Evolutionary conservation across 1,140 invertebrate species (phyloP).

Genomic region (Trichoplusia ni): DNA sequence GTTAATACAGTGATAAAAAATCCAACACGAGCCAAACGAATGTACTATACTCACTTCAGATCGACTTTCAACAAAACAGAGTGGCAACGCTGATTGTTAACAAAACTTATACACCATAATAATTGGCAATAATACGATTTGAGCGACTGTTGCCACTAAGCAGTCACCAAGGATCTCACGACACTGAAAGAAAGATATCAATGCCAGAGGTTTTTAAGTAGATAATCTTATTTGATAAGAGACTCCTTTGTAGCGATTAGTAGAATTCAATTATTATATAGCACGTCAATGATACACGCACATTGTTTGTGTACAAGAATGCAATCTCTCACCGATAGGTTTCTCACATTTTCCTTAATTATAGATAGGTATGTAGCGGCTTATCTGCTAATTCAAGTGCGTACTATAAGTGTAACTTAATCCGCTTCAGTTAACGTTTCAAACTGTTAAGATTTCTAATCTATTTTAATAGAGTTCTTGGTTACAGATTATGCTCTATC

Average conservation of each 20-base stretch:
- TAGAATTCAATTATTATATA: constrained; percentile 58
- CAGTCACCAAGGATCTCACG: constrained; percentile 47
- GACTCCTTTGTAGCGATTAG: constrained; percentile 62
- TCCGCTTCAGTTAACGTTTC: too few relatives aligned
- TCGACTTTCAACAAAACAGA: background rate
- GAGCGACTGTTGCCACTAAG: constrained; percentile 32
- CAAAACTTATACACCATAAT: constrained; percentile 9
- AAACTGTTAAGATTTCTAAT: too few relatives aligned
- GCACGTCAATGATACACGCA: constrained; percentile 15
- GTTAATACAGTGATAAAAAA: constrained; percentile 16
- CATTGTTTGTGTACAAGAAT: constrained; percentile 10
- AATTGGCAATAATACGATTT: constrained; percentile 19
- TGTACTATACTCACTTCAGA: constrained; percentile 16
- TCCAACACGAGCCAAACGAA: background rate
- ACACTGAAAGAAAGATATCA: constrained; percentile 69
- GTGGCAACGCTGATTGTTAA: background rate
- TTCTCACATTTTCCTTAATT: background rate
- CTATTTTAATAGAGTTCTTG: too few relatives aligned
- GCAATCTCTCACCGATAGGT: background rate
- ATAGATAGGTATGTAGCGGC: background rate
- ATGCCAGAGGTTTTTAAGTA: constrained; percentile 66
- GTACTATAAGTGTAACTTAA: background rate
- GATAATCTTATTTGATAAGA: constrained; percentile 78
- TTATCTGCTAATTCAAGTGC: too few relatives aligned
- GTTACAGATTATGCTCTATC: too few relatives aligned